phyloP scores from a whole-genome alignment of 1,140 invertebrate species.

The Dendrolimus punctatus region DNA sequence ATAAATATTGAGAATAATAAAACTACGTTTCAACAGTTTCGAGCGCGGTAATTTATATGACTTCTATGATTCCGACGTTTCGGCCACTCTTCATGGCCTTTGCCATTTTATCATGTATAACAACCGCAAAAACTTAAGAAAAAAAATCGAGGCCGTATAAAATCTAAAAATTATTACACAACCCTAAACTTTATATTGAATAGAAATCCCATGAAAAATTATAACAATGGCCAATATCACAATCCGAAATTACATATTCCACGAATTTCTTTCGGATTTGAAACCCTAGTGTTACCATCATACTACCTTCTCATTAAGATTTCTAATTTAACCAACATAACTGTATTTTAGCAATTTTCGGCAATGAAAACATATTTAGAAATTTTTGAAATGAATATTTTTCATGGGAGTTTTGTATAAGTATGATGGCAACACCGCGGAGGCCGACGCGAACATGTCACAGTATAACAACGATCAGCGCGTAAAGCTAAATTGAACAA shows the following conservation, averaged over 20 bases:
- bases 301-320: background rate
- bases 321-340: no score
- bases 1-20: no score
- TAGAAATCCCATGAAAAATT: conserved; percentile 21
- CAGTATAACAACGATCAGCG: conserved; percentile 8
- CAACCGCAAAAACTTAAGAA: no score
- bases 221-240: conserved; percentile 19
- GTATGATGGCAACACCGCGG: conserved; percentile 11
- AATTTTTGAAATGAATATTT: background rate
- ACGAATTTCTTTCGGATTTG: conserved; percentile 4
- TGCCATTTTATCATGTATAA: no score
- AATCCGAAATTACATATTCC: conserved; percentile 4
- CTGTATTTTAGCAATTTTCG: no score
- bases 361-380: no score
- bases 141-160: no score
- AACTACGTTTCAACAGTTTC: no score
- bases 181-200: conserved; percentile 2
- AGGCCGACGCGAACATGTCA: conserved; percentile 7
- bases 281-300: conserved; percentile 15
- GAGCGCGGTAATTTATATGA: no score
- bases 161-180: no score
- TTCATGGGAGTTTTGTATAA: background rate
- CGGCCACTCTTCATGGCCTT: no score
- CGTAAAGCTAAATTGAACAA: conserved; percentile 8
- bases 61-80: no score